Evolutionary conservation across 2,888 invertebrate genomes (phyloP), one percentile per base, ranked within the genome.

Genomic region (Meghimatium bilineatum): DNA sequence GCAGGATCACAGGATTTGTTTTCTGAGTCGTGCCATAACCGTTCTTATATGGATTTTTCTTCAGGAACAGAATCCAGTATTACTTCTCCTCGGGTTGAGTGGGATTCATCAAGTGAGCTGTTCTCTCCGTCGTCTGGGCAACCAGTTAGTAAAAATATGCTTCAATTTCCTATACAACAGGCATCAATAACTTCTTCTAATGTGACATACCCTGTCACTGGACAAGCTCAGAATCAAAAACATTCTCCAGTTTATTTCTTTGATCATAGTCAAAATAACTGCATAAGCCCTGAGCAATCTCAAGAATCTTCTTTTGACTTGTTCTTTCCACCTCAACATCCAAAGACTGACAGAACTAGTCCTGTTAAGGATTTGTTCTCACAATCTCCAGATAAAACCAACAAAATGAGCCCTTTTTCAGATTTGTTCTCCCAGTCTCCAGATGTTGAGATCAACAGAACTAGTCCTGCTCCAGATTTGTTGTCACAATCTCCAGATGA

Each of bases 1-100:
- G 17, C 23, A 8, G 74, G 52, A 17, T 74, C 74, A 1, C 74
- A 52, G 20, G 74, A 74, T 74, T 74, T 74, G 23, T 74, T 74
- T 34, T 74, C 74, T 52, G 74, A 52, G 20, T 20, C 74, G 26
- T 52, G 32, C 52, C 32, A 74, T 5, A 29, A 34, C 32, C 26
- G 8, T 17, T n/a, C 29, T 52, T 1, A 17, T 52, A 17, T 29
- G 12, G 32, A 52, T 52, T 34, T 44, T 20, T 38, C 36, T 38
- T 36, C 26, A n/a, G 38, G 1, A n/a, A 36, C 44, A n/a, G 52
- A 14, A 8, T 32, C 52, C 23, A 5, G 5, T 52, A 14, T 0
- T 32, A 20, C 0, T 5, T 74, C 32, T 44, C 17, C 49, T 8
- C 0, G 26, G 5, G 32, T 20, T 52, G 32, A 74, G 10, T 74